These are phyloP conservation scores for Ptilodon capucinus DNA, from an alignment of 2,888 invertebrate genomes.

Conservation along the genomic window DNA sequence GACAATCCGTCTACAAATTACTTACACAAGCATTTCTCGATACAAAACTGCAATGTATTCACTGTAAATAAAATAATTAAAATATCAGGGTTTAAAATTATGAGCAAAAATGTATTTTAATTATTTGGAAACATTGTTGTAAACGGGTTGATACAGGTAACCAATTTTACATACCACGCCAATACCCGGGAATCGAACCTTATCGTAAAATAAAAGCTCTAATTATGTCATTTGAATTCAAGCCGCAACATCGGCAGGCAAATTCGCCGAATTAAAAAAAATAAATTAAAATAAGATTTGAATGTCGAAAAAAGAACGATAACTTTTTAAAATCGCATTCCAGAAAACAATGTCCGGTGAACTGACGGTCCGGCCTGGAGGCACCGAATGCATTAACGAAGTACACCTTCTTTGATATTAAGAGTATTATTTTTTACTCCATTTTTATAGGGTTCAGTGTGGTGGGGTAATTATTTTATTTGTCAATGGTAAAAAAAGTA, in stretches of 20 bases:
- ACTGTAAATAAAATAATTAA: too few species aligned
- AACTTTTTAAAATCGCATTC: constrained; percentile 72
- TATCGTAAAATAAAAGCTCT: constrained; percentile 26
- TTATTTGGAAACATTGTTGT: too few species aligned
- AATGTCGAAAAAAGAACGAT: constrained; percentile 51
- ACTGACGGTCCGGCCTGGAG: constrained; percentile 72
- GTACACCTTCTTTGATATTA: constrained; percentile 81
- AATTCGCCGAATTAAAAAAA: constrained; percentile 58
- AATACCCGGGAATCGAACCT: neutral
- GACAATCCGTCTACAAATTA: too few species aligned
- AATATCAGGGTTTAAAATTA: too few species aligned
- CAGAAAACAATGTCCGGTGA: constrained; percentile 77
- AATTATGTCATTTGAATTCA: constrained; percentile 55
- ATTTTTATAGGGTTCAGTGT: constrained; percentile 40
- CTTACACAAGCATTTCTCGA: too few species aligned
- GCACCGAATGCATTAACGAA: constrained; percentile 79
- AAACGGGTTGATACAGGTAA: neutral
- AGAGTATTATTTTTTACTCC: constrained; percentile 74
- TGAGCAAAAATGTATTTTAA: too few species aligned
- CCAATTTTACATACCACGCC: neutral
- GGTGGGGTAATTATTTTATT: constrained; percentile 13
- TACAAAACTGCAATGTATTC: too few species aligned
- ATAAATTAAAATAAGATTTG: constrained; percentile 28
- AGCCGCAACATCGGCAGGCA: constrained; percentile 41
- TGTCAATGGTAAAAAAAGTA: neutral